Evolutionary conservation across 1,140 invertebrate species (phyloP).

Genomic region (Sarcophaga peregrina): DNA sequence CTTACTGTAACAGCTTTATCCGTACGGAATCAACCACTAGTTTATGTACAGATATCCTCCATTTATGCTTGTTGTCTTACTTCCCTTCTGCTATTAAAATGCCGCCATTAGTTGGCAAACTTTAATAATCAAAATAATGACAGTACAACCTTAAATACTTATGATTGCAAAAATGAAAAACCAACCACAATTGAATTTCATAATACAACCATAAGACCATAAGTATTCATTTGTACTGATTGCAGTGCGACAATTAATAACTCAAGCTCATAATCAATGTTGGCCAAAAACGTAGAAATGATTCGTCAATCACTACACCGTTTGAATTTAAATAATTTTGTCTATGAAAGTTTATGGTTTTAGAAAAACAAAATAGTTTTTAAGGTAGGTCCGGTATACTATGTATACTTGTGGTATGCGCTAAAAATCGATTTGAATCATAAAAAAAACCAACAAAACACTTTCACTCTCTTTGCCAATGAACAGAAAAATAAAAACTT

Average conservation of each 20-base stretch:
- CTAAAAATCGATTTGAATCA: not conserved
- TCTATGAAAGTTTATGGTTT: not conserved
- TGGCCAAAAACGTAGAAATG: not conserved
- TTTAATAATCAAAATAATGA: constrained; percentile 21
- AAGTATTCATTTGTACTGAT: not conserved
- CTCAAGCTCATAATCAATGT: not conserved
- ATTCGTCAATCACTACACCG: not conserved
- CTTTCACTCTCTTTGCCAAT: not conserved
- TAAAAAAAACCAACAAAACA: not conserved
- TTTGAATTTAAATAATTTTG: constrained; percentile 25
- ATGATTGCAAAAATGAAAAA: constrained; percentile 24
- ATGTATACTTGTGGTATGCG: not conserved
- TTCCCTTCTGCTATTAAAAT: not conserved
- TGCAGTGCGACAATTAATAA: constrained; percentile 17
- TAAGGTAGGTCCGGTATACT: constrained; percentile 30
- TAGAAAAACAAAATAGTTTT: not conserved
- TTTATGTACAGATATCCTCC: not conserved
- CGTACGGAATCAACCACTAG: no score
- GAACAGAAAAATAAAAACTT: not conserved
- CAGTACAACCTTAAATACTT: constrained; percentile 29
- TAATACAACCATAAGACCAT: not conserved
- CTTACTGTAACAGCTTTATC: no score
- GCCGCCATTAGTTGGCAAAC: not conserved
- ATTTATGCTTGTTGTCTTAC: not conserved
- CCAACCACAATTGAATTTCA: constrained; percentile 1